These are phyloP conservation scores for Argyrosomus japonicus DNA, from an alignment of 2,113 vertebrate genomes.

Conservation along the genomic window DNA sequence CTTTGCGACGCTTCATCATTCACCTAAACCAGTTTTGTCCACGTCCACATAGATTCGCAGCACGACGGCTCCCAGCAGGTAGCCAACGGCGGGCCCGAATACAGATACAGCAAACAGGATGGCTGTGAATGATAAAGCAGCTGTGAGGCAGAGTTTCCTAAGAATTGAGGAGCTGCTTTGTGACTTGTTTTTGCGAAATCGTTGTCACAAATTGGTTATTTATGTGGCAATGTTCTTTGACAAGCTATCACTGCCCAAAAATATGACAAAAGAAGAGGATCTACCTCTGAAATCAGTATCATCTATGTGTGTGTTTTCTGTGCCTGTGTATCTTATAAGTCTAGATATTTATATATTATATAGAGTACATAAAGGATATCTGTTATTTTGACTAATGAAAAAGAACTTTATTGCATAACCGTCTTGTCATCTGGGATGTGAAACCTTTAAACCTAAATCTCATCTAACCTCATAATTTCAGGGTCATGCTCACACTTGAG, in stretches of 20 bases:
- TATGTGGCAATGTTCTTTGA: background rate
- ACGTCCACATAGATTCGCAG: conserved; percentile 93
- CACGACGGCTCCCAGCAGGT: conserved; percentile 90
- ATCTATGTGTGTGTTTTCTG: too few relatives aligned
- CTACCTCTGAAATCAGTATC: background rate
- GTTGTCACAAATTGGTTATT: background rate
- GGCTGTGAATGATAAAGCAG: conserved; percentile 83
- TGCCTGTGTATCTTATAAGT: too few relatives aligned
- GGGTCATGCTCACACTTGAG: background rate
- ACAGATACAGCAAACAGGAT: conserved; percentile 94
- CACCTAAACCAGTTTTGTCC: conserved; percentile 85
- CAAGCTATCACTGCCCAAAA: background rate
- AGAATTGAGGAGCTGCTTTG: background rate
- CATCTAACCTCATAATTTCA: background rate
- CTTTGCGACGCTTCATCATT: background rate
- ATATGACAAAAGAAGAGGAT: background rate
- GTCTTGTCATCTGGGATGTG: background rate
- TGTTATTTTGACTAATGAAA: background rate
- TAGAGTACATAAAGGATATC: background rate
- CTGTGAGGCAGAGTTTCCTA: conserved; percentile 8
- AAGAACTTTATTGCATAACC: background rate
- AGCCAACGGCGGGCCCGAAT: conserved; percentile 94
- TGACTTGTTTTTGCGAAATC: too few relatives aligned
- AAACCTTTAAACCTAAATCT: background rate
- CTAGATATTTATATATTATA: too few relatives aligned